Evolutionary conservation across 1,140 invertebrate species (phyloP), one percentile per base, ranked within the genome.

Genomic region (Tetragnatha versicolor): DNA sequence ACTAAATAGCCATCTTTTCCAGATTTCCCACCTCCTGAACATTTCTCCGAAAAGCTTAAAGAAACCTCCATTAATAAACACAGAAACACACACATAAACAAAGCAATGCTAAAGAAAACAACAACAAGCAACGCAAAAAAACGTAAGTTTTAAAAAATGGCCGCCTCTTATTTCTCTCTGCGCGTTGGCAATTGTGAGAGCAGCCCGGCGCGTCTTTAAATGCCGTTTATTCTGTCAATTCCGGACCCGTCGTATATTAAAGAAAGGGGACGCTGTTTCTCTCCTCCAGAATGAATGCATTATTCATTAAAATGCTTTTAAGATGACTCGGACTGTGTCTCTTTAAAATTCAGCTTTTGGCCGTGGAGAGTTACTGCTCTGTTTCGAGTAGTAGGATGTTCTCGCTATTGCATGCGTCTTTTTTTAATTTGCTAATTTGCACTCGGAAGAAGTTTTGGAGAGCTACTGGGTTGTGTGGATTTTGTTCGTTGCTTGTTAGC

Each of bases 261-360:
- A 33, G 25, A 37, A 73, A 14, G 49, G 22, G 12, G 45, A 68
- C 37, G 17, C 49, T 22, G 25, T 73, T 60, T n/a, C 55, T 27
- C 47, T 60, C 60, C 39, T 73, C n/a, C n/a, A n/a, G n/a, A n/a
- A n/a, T n/a, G n/a, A 73, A 73, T 73, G 69, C 60, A 73, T 73
- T 73, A 60, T 73, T 73, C 69, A 73, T 73, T 73, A 73, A 73
- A 73, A 60, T 55, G 69, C 69, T 73, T 53, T 73, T 73, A 73
- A 35, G 25, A 60, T 60, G 51, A 65, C 55, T 58, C 55, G 27
- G 35, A 33, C 29, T 31, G 17, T 58, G 55, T 58, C 55, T 58
- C 55, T 33, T 58, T 58, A 58, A 58, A 58, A 58, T 58, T 58
- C 55, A 33, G 55, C 55, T 27, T 58, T 58, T 58, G 31, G 55